These are phyloP conservation scores for Apeltes quadracus DNA, from an alignment of 2,113 vertebrate genomes.

Conservation along the genomic window DNA sequence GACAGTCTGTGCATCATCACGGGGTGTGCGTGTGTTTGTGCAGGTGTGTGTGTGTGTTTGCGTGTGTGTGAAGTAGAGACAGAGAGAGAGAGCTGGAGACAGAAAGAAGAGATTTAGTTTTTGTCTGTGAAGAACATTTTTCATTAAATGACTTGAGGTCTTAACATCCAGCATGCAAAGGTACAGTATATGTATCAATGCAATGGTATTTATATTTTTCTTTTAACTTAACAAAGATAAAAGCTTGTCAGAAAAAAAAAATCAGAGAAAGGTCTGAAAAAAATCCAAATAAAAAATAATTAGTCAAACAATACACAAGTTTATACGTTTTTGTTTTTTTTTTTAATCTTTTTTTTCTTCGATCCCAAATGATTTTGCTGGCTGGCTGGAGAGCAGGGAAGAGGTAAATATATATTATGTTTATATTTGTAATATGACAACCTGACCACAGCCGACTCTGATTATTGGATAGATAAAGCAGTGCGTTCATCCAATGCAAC, in stretches of 20 bases:
- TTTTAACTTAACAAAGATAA: too few relatives aligned
- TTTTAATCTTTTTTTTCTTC: too few relatives aligned
- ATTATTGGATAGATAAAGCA: not conserved
- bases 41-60: not conserved
- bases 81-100: not conserved
- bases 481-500: not conserved
- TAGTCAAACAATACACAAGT: not conserved
- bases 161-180: not conserved
- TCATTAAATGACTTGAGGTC: not conserved
- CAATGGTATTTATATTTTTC: too few relatives aligned
- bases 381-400: not conserved
- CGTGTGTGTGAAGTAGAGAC: not conserved
- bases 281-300: not conserved
- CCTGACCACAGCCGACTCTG: not conserved
- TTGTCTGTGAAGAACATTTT: not conserved
- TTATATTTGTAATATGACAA: not conserved
- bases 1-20: conserved; percentile 47
- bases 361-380: not conserved
- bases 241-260: not conserved
- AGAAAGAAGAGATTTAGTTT: not conserved
- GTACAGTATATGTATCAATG: too few relatives aligned
- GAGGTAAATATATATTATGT: not conserved
- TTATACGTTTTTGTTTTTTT: not conserved
- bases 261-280: not conserved
- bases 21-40: conserved; percentile 5